Evolutionary conservation across 2,113 vertebrate species (phyloP).

Genomic region (Cranoglanis bouderius): DNA sequence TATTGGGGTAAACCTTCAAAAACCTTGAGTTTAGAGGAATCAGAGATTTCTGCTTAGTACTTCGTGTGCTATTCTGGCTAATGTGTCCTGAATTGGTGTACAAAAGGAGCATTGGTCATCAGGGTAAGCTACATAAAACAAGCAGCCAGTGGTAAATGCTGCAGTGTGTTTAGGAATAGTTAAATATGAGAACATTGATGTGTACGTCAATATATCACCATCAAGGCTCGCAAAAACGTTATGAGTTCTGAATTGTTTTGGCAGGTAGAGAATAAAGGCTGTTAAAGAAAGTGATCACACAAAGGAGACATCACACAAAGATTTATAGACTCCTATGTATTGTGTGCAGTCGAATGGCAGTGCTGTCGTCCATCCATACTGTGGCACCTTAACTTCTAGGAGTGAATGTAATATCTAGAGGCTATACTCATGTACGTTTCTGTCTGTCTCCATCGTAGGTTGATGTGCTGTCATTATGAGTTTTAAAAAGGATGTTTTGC

Average conservation of each 20-base stretch:
- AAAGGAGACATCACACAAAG: background rate
- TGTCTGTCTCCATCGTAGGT: background rate
- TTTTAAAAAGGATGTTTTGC: conserved; percentile 12
- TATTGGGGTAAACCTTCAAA: conserved; percentile 27
- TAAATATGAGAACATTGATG: conserved; percentile 24
- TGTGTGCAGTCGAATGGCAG: conserved; percentile 32
- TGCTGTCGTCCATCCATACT: conserved; percentile 22
- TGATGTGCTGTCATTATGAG: conserved; percentile 9
- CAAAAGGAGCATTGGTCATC: background rate
- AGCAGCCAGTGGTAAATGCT: background rate
- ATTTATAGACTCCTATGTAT: background rate
- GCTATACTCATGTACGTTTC: background rate
- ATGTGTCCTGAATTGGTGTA: conserved; percentile 21
- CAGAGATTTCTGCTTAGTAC: background rate
- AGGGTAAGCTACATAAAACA: background rate
- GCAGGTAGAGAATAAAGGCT: conserved; percentile 24
- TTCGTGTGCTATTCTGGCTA: conserved; percentile 15
- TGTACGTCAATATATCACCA: background rate
- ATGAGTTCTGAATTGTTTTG: conserved; percentile 24
- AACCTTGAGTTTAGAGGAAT: conserved; percentile 30
- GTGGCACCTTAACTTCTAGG: background rate
- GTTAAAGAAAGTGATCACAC: background rate
- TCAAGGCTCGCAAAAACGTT: conserved; percentile 31
- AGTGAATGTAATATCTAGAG: background rate
- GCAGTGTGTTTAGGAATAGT: conserved; percentile 32